phyloP scores from a whole-genome alignment of 2,888 invertebrate species.

The Harpagoxenus sublaevis region DNA sequence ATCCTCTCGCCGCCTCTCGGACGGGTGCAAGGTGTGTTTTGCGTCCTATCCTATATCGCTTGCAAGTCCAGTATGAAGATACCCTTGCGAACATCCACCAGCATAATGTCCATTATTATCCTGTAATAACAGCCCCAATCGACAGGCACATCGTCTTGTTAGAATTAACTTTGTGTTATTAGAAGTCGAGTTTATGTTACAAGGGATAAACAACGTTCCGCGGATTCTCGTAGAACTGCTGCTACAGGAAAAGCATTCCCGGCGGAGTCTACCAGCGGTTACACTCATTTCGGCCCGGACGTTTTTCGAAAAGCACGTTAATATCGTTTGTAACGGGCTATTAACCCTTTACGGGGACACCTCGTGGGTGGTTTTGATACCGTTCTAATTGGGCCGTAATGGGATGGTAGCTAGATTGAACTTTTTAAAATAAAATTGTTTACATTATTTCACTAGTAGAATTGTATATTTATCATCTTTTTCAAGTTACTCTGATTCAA shows the following conservation, averaged over 20 bases:
- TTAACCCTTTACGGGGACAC: background rate
- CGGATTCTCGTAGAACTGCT: background rate
- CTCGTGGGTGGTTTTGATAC: background rate
- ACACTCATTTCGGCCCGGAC: background rate
- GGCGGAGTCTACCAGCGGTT: background rate
- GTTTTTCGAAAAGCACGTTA: background rate
- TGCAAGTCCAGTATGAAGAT: slow-evolving; percentile 33
- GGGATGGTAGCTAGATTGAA: background rate
- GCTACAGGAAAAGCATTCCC: background rate
- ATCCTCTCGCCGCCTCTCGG: slow-evolving; percentile 38
- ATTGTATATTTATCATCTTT: background rate
- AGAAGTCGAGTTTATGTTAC: slow-evolving; percentile 37
- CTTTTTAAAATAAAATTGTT: background rate
- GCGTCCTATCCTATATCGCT: slow-evolving; percentile 56
- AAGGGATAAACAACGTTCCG: slow-evolving; percentile 22
- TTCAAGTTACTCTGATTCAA: background rate
- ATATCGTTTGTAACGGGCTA: slow-evolving; percentile 1
- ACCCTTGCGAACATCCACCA: slow-evolving; percentile 52
- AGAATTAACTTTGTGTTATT: slow-evolving; percentile 50
- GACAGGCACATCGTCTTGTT: slow-evolving; percentile 54
- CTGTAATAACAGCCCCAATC: slow-evolving; percentile 62
- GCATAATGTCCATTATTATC: slow-evolving; percentile 65
- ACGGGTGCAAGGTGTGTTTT: slow-evolving; percentile 54
- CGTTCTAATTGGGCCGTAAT: background rate
- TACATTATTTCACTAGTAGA: background rate